Evolutionary conservation across 2,888 invertebrate species (phyloP).

Genomic region (Dione juno): DNA sequence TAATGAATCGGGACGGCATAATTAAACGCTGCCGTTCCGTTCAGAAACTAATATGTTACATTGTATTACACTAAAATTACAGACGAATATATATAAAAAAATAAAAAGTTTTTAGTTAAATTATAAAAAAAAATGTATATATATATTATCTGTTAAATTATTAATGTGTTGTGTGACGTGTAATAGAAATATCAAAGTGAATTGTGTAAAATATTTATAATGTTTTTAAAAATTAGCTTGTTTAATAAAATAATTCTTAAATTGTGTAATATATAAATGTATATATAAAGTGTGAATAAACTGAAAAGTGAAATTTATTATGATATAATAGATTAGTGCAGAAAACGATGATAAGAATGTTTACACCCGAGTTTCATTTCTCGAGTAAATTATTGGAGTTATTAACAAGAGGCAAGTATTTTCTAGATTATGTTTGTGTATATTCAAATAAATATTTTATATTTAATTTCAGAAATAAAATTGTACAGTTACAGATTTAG

Average conservation of each 20-base stretch:
- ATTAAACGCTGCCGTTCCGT: constrained; percentile 79
- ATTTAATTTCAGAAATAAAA: too few relatives aligned
- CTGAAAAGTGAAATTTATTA: constrained; percentile 38
- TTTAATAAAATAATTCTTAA: not conserved
- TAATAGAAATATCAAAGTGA: not conserved
- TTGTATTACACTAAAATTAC: constrained; percentile 51
- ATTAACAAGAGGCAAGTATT: constrained; percentile 69
- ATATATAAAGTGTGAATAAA: constrained; percentile 18
- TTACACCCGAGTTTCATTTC: constrained; percentile 74
- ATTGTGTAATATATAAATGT: not conserved
- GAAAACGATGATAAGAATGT: constrained; percentile 58
- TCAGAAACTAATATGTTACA: constrained; percentile 60
- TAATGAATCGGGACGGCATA: constrained; percentile 81
- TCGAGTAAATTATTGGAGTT: constrained; percentile 76
- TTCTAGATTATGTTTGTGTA: not conserved
- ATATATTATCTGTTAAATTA: constrained; percentile 4
- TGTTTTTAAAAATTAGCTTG: not conserved
- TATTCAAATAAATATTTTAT: not conserved
- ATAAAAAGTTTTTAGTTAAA: constrained; percentile 7
- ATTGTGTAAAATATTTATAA: not conserved
- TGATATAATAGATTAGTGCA: constrained; percentile 25
- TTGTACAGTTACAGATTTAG: not conserved
- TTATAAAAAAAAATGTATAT: not conserved
- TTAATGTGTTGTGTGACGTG: constrained; percentile 1
- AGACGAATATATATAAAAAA: constrained; percentile 23